These are phyloP conservation scores for Encarsia formosa DNA, from an alignment of 2,888 invertebrate species.

Conservation along the genomic window DNA sequence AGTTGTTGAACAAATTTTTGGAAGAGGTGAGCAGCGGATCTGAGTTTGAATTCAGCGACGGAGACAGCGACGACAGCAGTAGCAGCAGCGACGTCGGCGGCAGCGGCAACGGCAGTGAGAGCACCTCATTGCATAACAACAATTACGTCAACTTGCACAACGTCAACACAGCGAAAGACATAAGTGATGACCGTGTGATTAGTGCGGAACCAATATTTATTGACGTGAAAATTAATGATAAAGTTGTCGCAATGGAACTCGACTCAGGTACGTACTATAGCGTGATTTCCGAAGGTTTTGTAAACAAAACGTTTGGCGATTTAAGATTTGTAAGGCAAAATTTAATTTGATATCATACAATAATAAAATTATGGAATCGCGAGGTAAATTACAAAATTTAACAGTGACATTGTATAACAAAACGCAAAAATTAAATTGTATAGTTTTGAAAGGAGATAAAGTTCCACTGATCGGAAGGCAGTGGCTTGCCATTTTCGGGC, in stretches of 20 bases:
- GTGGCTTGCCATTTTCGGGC: slow-evolving; percentile 14
- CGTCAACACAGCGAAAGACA: slow-evolving; percentile 1
- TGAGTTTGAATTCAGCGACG: too few species aligned
- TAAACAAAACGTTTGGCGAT: slow-evolving; percentile 4
- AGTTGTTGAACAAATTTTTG: slow-evolving; percentile 13
- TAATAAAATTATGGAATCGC: slow-evolving; percentile 12
- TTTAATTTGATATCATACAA: slow-evolving; percentile 9
- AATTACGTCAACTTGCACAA: slow-evolving; percentile 13
- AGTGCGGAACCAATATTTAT: slow-evolving; percentile 14
- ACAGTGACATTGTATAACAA: slow-evolving; percentile 3
- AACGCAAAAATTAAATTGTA: slow-evolving; percentile 8
- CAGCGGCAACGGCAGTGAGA: slow-evolving; percentile 1
- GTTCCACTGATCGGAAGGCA: too few species aligned
- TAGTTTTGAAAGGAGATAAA: slow-evolving; percentile 17
- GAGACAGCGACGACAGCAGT: slow-evolving; percentile 4
- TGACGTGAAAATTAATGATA: slow-evolving; percentile 11
- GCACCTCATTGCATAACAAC: not conserved
- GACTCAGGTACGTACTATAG: slow-evolving; percentile 25
- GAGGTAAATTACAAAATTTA: slow-evolving; percentile 9
- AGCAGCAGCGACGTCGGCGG: slow-evolving; percentile 4
- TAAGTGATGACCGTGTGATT: slow-evolving; percentile 9
- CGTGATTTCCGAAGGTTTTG: slow-evolving; percentile 19
- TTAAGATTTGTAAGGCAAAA: slow-evolving; percentile 5
- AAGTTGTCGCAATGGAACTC: slow-evolving; percentile 22
- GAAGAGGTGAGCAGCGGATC: slow-evolving; percentile 8